Evolutionary conservation across 2,888 invertebrate species (phyloP).

Genomic region (Plebejus anna): DNA sequence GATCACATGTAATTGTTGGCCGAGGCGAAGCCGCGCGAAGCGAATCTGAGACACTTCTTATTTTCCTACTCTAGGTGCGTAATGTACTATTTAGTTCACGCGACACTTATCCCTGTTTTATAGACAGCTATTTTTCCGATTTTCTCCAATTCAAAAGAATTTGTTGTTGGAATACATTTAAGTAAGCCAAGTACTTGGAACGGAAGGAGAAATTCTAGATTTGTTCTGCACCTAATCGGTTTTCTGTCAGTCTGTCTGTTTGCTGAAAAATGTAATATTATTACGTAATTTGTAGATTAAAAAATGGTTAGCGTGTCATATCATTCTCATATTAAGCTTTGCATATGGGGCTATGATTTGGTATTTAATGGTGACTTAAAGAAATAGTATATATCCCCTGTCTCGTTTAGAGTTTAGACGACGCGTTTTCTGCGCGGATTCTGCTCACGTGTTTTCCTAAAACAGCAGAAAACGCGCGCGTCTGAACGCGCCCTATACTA

Average conservation of each 20-base stretch:
- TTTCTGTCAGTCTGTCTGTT: not conserved
- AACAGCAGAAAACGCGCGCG: too few relatives aligned
- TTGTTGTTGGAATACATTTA: not conserved
- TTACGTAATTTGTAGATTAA: too few relatives aligned
- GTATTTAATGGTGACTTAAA: not conserved
- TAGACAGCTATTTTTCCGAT: not conserved
- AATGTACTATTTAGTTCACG: not conserved
- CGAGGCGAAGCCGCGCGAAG: too few relatives aligned
- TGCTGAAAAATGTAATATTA: not conserved
- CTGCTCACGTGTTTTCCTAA: too few relatives aligned
- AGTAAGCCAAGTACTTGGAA: not conserved
- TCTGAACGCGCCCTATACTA: too few relatives aligned
- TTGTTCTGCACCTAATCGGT: not conserved
- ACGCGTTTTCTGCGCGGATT: too few relatives aligned
- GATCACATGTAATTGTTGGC: too few relatives aligned
- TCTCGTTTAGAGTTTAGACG: not conserved
- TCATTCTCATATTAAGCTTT: not conserved
- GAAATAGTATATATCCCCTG: not conserved
- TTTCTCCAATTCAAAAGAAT: not conserved
- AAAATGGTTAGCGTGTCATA: too few relatives aligned
- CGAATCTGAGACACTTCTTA: too few relatives aligned
- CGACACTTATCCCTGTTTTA: conserved; percentile 2
- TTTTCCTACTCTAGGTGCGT: too few relatives aligned
- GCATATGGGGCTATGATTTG: too few relatives aligned
- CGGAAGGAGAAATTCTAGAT: not conserved